Base-by-base conservation (phyloP, 1,140 invertebrate species). In the Lepidurus couesii region DNA sequence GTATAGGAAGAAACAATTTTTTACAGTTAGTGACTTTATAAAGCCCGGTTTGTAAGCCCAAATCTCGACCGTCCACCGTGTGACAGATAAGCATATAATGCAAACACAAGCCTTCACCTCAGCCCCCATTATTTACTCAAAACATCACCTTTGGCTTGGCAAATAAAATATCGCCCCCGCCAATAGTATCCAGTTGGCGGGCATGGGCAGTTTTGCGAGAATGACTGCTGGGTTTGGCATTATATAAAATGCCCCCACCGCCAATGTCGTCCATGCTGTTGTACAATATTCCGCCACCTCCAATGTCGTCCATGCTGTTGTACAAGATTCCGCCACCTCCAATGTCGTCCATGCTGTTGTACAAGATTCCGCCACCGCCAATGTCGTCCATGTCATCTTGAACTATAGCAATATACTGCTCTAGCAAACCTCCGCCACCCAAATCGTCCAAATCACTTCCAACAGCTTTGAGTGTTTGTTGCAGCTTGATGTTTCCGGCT, bases 371-470 rank as follows among this genome's bases (percentile, higher is more conserved):
- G 24, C 24, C 24, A 24, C 53, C 53, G 7, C 53, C 53, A 65
- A 65, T 13, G 21, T 21, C 21, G 53, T 65, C 53, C 53, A 65
- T 65, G 53, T 65, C 53, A 16, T 65, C 53, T 65, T 21, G 3
- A 65, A 65, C 53, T n/a, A 16, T 65, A 65, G 53, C 53, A 0
- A 65, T 13, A 21, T 65, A 65, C 53, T 65, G 53, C 21, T 5
- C 53, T n/a, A 65, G 53, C 21, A 65, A 65, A 65, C 53, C 53
- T 13, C 53, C 53, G 21, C 53, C 53, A 13, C 53, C 53, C 53
- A 65, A 65, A 65, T 16, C 53, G 53, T 65, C 53, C n/a, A 65
- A 65, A 65, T 65, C 53, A 21, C 53, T 65, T 21, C 53, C 53
- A 65, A 16, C 16, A 7, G 53, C 53, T 13, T 21, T 21, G 21